Percentiles rank a stretch among this genome's conserved stretches.
phyloP scores from a whole-genome alignment of 2,113 vertebrate species.

The Cariama cristata region DNA sequence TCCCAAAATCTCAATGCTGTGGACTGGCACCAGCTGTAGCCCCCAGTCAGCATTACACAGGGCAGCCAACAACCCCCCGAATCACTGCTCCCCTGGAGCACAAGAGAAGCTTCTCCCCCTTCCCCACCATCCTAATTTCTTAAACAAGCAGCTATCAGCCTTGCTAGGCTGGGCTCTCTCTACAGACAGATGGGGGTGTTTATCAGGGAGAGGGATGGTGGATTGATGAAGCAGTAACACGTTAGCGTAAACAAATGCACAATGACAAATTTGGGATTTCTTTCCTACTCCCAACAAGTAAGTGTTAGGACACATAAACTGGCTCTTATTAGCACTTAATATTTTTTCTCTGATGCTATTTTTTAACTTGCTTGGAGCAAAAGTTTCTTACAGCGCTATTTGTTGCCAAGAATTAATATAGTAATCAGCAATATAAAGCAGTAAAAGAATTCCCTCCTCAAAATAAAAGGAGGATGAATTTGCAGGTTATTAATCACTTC shows the following conservation, averaged over 20 bases:
- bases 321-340: not conserved
- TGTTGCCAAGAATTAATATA: not conserved
- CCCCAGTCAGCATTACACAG: not conserved
- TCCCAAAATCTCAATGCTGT: not conserved
- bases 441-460: not conserved
- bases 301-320: not conserved
- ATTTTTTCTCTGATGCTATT: not conserved
- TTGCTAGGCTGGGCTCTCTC: not conserved
- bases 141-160: not conserved
- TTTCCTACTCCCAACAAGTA: not conserved
- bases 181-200: not conserved
- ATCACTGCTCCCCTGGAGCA: not conserved
- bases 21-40: not conserved
- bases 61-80: not conserved
- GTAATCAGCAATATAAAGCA: not conserved
- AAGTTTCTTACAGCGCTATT: not conserved
- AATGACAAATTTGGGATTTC: not conserved
- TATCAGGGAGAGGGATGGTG: not conserved
- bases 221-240: not conserved
- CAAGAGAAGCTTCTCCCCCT: not conserved
- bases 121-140: not conserved
- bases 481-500: not conserved
- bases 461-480: not conserved
- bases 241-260: not conserved
- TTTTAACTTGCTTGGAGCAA: not conserved